A percentile compares a stretch with the other conserved stretches of the same genome.
phyloP scores from a whole-genome alignment of 2,113 vertebrate genomes.

The Rattus rattus region DNA sequence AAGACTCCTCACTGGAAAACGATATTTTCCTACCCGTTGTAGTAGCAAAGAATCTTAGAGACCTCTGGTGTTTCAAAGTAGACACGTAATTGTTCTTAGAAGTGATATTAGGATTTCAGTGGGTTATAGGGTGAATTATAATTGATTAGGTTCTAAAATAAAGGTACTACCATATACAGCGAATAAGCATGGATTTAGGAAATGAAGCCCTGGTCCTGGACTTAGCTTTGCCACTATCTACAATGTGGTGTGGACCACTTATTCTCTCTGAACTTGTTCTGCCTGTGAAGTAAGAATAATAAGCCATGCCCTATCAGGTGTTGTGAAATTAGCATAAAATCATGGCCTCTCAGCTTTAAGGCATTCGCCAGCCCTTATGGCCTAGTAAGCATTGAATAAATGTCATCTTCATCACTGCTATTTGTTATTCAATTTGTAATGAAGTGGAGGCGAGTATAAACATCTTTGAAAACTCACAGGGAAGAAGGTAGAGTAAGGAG shows the following conservation, averaged over 20 bases:
- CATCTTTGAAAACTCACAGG: background rate
- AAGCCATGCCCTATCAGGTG: background rate
- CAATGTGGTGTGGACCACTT: background rate
- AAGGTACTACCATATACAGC: background rate
- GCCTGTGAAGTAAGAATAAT: background rate
- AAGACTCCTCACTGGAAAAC: background rate
- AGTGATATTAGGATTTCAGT: background rate
- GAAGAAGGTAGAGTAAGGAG: background rate
- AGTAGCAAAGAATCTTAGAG: background rate
- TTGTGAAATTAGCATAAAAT: background rate
- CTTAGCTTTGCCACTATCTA: background rate
- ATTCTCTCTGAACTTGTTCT: conserved; percentile 24
- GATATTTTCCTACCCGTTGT: background rate
- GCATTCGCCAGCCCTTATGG: accelerated
- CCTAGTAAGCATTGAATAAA: background rate
- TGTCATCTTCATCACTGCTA: background rate
- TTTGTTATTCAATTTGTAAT: background rate
- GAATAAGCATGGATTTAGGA: background rate
- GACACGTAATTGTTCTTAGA: background rate
- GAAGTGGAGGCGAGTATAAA: background rate
- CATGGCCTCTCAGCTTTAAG: background rate
- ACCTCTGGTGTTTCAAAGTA: background rate
- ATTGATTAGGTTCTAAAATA: background rate
- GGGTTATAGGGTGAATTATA: conserved; percentile 3
- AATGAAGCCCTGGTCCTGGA: background rate